A percentile compares a stretch with the other conserved stretches of the same genome.
Evolutionary conservation across 2,797 vertebrate species (phyloP).

Genomic region (Rhabdophis nuchalis): DNA sequence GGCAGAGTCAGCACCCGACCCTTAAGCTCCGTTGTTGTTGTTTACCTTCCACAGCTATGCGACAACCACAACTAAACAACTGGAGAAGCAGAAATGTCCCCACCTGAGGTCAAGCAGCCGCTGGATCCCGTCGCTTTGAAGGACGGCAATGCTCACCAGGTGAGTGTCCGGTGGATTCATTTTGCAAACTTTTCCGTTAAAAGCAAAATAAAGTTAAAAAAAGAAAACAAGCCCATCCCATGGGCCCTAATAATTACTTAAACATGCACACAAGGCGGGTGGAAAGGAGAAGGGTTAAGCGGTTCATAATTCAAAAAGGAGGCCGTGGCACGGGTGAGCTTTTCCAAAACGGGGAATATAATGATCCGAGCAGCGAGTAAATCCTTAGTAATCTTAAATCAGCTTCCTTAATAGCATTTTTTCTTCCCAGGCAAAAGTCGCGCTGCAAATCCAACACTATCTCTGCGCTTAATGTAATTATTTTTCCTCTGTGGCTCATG

Average conservation of each 20-base stretch:
- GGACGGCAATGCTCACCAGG: conserved; percentile 41
- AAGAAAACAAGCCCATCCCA: neutral
- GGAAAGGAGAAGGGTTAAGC: neutral
- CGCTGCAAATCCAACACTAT: neutral
- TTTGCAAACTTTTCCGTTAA: neutral
- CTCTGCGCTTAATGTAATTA: neutral
- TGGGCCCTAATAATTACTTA: neutral
- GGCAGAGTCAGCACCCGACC: neutral
- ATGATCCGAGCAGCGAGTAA: neutral
- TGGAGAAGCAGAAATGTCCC: conserved; percentile 40
- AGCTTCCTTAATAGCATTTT: neutral
- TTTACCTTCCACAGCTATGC: neutral
- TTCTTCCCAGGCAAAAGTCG: neutral
- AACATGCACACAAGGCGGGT: neutral
- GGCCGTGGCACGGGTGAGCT: rapidly evolving
- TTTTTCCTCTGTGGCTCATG: neutral
- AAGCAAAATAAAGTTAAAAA: neutral
- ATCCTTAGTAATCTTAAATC: neutral
- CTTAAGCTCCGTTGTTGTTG: conserved; percentile 19
- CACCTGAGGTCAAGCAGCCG: neutral
- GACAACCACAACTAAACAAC: neutral
- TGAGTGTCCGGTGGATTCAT: conserved; percentile 41
- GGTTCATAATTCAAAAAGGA: neutral
- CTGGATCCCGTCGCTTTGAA: neutral
- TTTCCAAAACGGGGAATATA: neutral